Percentiles rank a stretch among this genome's conserved stretches.
Evolutionary conservation across 2,113 vertebrate genomes (phyloP).

Genomic region (Nesoenas mayeri): DNA sequence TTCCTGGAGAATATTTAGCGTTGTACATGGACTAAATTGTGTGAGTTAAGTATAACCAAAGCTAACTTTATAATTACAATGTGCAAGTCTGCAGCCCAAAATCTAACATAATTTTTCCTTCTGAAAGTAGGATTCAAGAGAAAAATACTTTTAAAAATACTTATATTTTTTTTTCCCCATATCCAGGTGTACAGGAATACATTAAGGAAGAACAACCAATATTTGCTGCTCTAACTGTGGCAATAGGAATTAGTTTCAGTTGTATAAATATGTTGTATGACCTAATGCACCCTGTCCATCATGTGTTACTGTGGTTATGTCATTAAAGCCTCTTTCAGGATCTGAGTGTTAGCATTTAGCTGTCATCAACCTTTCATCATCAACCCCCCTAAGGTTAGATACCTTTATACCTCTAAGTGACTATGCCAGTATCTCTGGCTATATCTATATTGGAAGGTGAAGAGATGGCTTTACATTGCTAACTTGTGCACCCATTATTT

Average conservation of each 20-base stretch:
- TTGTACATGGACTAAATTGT: not conserved
- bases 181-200: not conserved
- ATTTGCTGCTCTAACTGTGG: not conserved
- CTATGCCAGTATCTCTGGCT: not conserved
- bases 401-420: not conserved
- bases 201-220: not conserved
- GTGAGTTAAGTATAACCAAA: not conserved
- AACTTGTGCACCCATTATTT: accelerated
- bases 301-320: not conserved
- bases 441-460: not conserved
- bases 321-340: not conserved
- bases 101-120: not conserved
- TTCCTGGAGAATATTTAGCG: not conserved
- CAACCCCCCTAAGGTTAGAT: not conserved
- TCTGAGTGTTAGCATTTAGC: not conserved
- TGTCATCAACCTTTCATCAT: not conserved
- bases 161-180: not conserved
- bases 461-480: not conserved
- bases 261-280: not conserved
- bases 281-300: not conserved
- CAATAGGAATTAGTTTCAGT: not conserved
- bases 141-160: not conserved
- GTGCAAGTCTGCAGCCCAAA: not conserved
- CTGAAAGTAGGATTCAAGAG: not conserved
- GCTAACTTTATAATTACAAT: not conserved